Evolutionary conservation across 2,888 invertebrate genomes (phyloP).

Genomic region (Rotaria magnacalcarata): DNA sequence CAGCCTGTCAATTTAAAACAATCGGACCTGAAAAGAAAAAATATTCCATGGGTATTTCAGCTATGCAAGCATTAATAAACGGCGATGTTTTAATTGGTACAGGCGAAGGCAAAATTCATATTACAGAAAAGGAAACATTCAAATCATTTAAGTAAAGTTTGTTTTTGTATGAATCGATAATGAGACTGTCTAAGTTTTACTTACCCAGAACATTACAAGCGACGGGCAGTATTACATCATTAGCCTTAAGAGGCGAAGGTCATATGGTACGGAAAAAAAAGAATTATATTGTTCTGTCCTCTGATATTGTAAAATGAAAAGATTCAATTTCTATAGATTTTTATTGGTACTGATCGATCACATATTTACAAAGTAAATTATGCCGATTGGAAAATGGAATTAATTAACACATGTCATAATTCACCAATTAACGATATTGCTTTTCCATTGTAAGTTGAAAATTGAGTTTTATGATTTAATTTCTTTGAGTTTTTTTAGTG

Average conservation of each 20-base stretch:
- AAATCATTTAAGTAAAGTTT: conserved; percentile 42
- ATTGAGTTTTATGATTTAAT: neutral
- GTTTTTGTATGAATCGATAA: neutral
- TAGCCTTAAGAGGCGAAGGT: conserved; percentile 61
- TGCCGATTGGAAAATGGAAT: conserved; percentile 67
- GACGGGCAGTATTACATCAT: conserved; percentile 70
- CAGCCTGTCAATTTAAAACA: conserved; percentile 53
- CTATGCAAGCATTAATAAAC: conserved; percentile 54
- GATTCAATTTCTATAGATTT: conserved; percentile 60
- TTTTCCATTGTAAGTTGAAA: conserved; percentile 71
- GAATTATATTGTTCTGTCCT: neutral
- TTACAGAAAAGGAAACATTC: conserved; percentile 43
- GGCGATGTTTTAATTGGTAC: conserved; percentile 68
- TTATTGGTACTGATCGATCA: conserved; percentile 72
- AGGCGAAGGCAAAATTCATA: conserved; percentile 72
- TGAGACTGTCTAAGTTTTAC: neutral
- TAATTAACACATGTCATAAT: conserved; percentile 77
- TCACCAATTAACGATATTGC: conserved; percentile 73
- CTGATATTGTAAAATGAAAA: too few species aligned
- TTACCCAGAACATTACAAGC: conserved; percentile 47
- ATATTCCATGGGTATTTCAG: conserved; percentile 57
- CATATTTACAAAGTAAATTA: conserved; percentile 76
- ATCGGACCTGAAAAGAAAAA: conserved; percentile 53
- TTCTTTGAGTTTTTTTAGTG: conserved; percentile 60
- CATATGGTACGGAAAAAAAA: conserved; percentile 53